Evolutionary conservation across 2,888 invertebrate species (phyloP).

Genomic region (Saturnia pavonia): DNA sequence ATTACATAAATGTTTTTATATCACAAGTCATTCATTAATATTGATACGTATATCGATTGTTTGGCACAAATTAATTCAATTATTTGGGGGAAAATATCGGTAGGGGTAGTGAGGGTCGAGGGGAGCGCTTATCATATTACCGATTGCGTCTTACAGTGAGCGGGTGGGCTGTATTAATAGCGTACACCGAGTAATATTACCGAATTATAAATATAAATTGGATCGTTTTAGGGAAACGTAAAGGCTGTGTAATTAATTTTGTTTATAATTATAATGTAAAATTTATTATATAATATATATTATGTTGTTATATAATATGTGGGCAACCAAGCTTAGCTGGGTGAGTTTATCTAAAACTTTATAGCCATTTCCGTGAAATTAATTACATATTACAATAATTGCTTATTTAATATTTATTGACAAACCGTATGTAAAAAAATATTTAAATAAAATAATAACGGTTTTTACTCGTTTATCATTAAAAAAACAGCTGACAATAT

Average conservation of each 20-base stretch:
- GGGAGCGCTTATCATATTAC: conserved; percentile 73
- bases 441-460: too few species aligned
- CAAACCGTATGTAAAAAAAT: too few species aligned
- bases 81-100: conserved; percentile 60
- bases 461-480: too few species aligned
- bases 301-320: not conserved
- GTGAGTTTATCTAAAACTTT: too few species aligned
- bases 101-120: conserved; percentile 38
- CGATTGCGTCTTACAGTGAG: conserved; percentile 60
- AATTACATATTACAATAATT: too few species aligned
- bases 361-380: too few species aligned
- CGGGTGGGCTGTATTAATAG: conserved; percentile 66
- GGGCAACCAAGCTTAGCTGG: not conserved
- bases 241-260: conserved; percentile 38
- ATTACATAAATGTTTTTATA: conserved; percentile 41
- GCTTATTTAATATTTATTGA: too few species aligned
- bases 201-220: conserved; percentile 58
- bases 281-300: not conserved
- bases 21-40: conserved; percentile 46
- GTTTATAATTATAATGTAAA: not conserved
- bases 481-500: too few species aligned
- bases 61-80: conserved; percentile 73
- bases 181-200: conserved; percentile 52
- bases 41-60: conserved; percentile 51
- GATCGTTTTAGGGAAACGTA: conserved; percentile 34